phyloP scores from a whole-genome alignment of 2,888 invertebrate species.

The Cephus runcator region DNA sequence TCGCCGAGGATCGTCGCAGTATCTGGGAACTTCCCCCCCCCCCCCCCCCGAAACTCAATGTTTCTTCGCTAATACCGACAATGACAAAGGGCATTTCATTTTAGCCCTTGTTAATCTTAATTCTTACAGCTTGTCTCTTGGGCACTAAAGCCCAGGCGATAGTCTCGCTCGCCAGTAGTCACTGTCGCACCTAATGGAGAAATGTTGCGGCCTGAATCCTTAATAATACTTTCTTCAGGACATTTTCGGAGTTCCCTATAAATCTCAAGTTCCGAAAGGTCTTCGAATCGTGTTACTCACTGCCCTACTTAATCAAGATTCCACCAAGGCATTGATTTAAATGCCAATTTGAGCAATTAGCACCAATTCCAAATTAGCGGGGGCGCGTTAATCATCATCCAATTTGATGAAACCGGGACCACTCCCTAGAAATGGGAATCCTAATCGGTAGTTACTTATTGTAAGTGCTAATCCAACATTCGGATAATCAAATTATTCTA shows the following conservation, averaged over 20 bases:
- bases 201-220: constrained; percentile 33
- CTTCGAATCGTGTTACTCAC: not conserved
- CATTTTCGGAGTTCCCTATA: not conserved
- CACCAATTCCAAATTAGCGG: not conserved
- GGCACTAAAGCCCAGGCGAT: constrained; percentile 10
- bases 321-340: not conserved
- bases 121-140: constrained; percentile 50
- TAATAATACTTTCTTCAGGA: not conserved
- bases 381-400: not conserved
- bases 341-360: not conserved
- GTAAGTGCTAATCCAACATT: not conserved
- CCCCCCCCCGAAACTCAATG: constrained; percentile 27
- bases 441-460: not conserved
- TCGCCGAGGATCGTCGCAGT: not conserved
- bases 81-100: constrained; percentile 48
- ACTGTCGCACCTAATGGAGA: constrained; percentile 43
- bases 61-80: constrained; percentile 56
- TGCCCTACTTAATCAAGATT: not conserved
- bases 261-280: not conserved
- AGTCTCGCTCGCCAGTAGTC: constrained; percentile 16
- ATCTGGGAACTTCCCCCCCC: constrained; percentile 21
- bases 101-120: constrained; percentile 57
- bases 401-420: not conserved
- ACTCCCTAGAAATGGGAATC: not conserved
- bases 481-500: not conserved